Conservation (phyloP, 2,113 vertebrate genomes). For the Procavia capensis region DNA sequence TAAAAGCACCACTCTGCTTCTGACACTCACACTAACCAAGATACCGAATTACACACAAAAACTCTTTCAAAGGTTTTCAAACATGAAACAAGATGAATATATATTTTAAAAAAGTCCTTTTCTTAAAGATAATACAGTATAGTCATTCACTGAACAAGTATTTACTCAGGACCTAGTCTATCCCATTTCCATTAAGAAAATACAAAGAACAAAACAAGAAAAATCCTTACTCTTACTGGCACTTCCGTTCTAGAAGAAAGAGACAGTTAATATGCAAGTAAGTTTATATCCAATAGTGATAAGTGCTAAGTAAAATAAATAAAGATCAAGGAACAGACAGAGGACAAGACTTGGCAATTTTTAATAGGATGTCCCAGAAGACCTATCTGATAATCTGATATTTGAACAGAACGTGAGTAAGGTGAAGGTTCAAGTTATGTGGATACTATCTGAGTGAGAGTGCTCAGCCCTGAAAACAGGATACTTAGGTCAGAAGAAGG, state of each 20-base stretch:
- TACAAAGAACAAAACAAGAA: not conserved
- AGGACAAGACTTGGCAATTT: not conserved
- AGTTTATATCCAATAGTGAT: not conserved
- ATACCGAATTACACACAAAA: not conserved
- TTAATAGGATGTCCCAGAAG: not conserved
- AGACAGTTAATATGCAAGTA: not conserved
- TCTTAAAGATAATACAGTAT: not conserved
- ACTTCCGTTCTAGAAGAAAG: not conserved
- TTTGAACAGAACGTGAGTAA: not conserved
- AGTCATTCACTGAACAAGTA: not conserved
- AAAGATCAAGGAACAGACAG: not conserved
- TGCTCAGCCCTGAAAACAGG: too few species aligned
- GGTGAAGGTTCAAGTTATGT: not conserved
- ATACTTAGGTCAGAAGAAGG: too few species aligned
- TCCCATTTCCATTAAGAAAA: not conserved
- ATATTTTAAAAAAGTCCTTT: not conserved
- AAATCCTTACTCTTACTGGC: not conserved
- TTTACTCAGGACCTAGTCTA: not conserved
- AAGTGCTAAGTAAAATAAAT: not conserved
- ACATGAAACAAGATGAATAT: not conserved
- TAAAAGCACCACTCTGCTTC: conserved; percentile 3
- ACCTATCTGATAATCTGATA: not conserved
- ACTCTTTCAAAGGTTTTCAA: not conserved
- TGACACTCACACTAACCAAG: not conserved
- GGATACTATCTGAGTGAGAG: too few species aligned